Conservation (phyloP, 2,888 invertebrate species). For the Rosalia funebris region DNA sequence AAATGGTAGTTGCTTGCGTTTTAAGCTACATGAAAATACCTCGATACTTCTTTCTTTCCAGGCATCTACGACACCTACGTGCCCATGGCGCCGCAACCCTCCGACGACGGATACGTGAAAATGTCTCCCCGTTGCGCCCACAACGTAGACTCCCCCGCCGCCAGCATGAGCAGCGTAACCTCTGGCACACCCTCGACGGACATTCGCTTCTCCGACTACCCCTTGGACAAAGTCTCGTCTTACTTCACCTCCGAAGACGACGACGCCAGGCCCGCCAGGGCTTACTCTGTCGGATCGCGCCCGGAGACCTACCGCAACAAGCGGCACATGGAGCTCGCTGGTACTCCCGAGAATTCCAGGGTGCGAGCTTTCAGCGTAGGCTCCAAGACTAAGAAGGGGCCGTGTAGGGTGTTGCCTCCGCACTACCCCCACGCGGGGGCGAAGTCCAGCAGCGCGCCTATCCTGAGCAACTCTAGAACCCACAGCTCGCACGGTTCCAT, state of each 20-base stretch:
- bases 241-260: constrained; percentile 73
- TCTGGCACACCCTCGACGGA: constrained; percentile 87
- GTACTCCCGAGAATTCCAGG: constrained; percentile 66
- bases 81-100: constrained; percentile 74
- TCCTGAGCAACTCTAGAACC: constrained; percentile 67
- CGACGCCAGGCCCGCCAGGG: constrained; percentile 72
- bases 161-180: constrained; percentile 79
- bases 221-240: constrained; percentile 82
- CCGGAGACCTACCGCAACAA: constrained; percentile 67
- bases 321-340: constrained; percentile 57
- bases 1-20: no score
- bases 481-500: constrained; percentile 65
- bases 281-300: constrained; percentile 87
- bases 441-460: constrained; percentile 77
- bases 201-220: constrained; percentile 79
- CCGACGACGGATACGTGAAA: constrained; percentile 69
- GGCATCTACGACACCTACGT: constrained; percentile 64
- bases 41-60: constrained; percentile 2
- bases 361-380: constrained; percentile 84
- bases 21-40: no score
- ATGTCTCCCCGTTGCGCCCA: constrained; percentile 64
- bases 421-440: constrained; percentile 53
- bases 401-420: constrained; percentile 53
- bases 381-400: constrained; percentile 69
- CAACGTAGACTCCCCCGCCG: constrained; percentile 69